These are phyloP conservation scores for Ypsolopha scabrella DNA, from an alignment of 2,888 invertebrate genomes.

Conservation along the genomic window DNA sequence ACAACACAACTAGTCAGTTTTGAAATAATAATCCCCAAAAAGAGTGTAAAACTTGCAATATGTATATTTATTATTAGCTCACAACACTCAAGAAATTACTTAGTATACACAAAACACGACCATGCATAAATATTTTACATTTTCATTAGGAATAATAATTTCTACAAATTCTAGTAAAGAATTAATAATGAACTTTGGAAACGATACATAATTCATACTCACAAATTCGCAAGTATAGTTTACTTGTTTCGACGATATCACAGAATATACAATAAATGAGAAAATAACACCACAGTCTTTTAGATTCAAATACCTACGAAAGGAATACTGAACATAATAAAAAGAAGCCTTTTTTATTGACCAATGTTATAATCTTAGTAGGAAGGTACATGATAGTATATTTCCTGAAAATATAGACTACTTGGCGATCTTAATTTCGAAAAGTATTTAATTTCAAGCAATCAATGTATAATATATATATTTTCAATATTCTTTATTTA, in stretches of 20 bases:
- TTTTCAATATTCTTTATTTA: no score
- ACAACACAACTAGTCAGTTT: not conserved
- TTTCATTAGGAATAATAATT: not conserved
- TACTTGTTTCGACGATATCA: constrained; percentile 23
- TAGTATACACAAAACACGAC: no score
- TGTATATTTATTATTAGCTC: not conserved
- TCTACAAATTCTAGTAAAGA: not conserved
- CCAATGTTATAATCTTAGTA: no score
- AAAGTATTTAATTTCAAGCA: no score
- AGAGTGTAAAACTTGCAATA: not conserved
- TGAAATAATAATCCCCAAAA: not conserved
- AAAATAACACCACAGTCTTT: constrained; percentile 27
- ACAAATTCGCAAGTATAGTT: not conserved
- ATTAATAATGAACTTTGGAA: not conserved
- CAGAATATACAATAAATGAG: constrained; percentile 28
- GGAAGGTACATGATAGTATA: no score
- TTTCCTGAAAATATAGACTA: no score
- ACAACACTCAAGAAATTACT: not conserved
- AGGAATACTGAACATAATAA: constrained; percentile 10
- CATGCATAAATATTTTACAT: not conserved
- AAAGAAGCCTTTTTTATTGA: no score
- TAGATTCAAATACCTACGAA: constrained; percentile 9
- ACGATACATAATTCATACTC: not conserved
- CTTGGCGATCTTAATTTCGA: no score
- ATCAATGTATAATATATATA: no score